These are phyloP conservation scores for Sturnira hondurensis DNA, from an alignment of 2,113 vertebrate species.

Conservation along the genomic window DNA sequence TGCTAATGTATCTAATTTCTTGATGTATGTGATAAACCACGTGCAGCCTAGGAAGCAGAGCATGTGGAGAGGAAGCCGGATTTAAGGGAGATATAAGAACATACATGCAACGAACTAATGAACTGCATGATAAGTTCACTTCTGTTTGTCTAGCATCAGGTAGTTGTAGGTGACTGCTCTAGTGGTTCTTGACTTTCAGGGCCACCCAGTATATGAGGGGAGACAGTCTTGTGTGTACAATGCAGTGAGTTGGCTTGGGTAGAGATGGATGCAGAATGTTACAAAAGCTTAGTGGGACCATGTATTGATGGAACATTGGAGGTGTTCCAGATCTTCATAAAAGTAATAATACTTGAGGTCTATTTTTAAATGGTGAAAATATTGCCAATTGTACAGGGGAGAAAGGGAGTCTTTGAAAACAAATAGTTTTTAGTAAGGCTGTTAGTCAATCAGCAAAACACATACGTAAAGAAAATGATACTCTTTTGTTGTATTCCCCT, in stretches of 20 bases:
- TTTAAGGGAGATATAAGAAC: conserved; percentile 35
- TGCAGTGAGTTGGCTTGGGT: not conserved
- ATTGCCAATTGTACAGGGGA: not conserved
- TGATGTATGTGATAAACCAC: conserved; percentile 60
- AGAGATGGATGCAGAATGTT: not conserved
- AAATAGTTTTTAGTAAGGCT: not conserved
- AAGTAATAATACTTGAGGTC: not conserved
- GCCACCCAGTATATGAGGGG: not conserved
- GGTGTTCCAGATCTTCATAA: not conserved
- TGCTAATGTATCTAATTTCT: conserved; percentile 73
- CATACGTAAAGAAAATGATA: not conserved
- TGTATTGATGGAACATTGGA: not conserved
- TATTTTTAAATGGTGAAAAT: not conserved
- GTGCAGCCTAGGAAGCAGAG: conserved; percentile 5
- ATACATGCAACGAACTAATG: not conserved
- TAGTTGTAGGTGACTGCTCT: not conserved
- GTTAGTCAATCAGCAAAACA: not conserved
- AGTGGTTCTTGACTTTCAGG: not conserved
- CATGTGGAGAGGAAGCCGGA: conserved; percentile 39
- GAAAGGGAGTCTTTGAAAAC: not conserved
- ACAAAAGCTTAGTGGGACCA: not conserved
- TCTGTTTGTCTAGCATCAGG: not conserved
- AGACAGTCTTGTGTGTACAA: not conserved
- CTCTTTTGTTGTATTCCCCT: not conserved
- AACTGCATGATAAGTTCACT: not conserved